Base-by-base conservation (phyloP, 2,888 invertebrate genomes). In the Ypsolopha scabrella region DNA sequence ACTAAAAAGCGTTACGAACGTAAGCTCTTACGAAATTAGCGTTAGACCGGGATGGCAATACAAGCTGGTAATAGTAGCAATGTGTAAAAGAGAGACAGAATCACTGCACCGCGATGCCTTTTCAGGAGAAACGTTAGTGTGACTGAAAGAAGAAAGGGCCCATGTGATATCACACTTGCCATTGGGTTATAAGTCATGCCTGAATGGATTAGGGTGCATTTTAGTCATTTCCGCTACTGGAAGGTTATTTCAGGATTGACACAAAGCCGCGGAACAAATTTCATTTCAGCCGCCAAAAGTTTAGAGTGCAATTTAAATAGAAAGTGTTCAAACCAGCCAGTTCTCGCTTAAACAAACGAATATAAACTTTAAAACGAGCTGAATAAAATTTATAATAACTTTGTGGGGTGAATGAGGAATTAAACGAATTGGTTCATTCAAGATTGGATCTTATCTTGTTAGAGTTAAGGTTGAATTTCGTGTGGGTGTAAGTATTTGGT, bases 301-400 rank as follows among this genome's bases (percentile, higher is more conserved):
- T 75, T 75, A 73, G 70, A 81, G 75, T 77, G 74, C 73, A 76
- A 72, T 70, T 73, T 72, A 72, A 80, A 75, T 71, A 74, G 41
- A 39, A 48, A 39, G 10, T 11, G 41, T 10, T 10, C 10, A 6
- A 6, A 38, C 39, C 39, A n/a, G n/a, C 10, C 39, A 10, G 8
- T 45, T 24, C 45, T 8, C 34, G 3, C 6, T 11, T 11, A 24
- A 24, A 24, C 45, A 45, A 34, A 24, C 45, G 10, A 45, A 45
- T 9, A 24, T 45, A 45, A 35, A 45, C 33, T 35, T 43, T 43
- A 43, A 43, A 13, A 11, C 43, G 24, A 43, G 24, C 43, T 14
- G 14, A 43, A 43, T 24, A 43, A 13, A 24, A 24, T 13, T 9
- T 13, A 14, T 43, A 14, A 43, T 43, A 43, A 43, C 43, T 43